Percentiles rank a stretch among this genome's conserved stretches.
phyloP scores from a whole-genome alignment of 2,888 invertebrate species.

The Tiliacea citrago region DNA sequence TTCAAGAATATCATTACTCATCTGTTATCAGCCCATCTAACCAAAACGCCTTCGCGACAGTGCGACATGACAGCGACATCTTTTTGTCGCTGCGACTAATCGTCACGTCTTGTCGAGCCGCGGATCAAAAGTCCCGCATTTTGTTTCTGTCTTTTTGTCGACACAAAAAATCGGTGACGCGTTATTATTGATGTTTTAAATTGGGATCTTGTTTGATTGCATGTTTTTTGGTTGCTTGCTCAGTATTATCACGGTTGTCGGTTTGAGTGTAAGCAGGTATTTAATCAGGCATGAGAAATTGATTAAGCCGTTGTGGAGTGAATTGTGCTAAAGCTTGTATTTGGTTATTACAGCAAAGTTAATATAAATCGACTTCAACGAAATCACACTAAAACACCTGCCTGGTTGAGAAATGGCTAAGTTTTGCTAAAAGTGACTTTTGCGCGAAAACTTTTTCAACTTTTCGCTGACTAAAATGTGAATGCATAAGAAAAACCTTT shows the following conservation, averaged over 20 bases:
- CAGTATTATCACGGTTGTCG: conserved; percentile 56
- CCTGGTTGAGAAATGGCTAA: neutral
- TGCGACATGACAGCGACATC: conserved; percentile 83
- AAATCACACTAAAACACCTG: neutral
- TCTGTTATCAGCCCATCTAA: conserved; percentile 81
- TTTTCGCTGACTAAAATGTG: neutral
- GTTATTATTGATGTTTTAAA: conserved; percentile 76
- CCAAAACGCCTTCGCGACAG: conserved; percentile 75
- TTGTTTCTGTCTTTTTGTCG: conserved; percentile 65
- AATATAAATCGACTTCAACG: neutral
- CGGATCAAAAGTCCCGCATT: conserved; percentile 76
- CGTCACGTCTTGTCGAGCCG: conserved; percentile 80
- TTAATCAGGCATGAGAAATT: conserved; percentile 36
- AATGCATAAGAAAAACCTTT: neutral
- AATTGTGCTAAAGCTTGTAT: conserved; percentile 17
- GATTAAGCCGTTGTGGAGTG: conserved; percentile 18
- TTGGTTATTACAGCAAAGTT: neutral
- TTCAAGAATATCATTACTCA: conserved; percentile 82
- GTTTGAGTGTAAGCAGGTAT: conserved; percentile 33
- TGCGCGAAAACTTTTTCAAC: too few species aligned
- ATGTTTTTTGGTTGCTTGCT: conserved; percentile 60
- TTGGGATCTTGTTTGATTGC: conserved; percentile 66
- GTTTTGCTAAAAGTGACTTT: neutral
- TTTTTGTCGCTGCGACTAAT: conserved; percentile 84
- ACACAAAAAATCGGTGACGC: conserved; percentile 69